phyloP scores from a whole-genome alignment of 1,140 invertebrate genomes.

The Sitobion miscanthi region DNA sequence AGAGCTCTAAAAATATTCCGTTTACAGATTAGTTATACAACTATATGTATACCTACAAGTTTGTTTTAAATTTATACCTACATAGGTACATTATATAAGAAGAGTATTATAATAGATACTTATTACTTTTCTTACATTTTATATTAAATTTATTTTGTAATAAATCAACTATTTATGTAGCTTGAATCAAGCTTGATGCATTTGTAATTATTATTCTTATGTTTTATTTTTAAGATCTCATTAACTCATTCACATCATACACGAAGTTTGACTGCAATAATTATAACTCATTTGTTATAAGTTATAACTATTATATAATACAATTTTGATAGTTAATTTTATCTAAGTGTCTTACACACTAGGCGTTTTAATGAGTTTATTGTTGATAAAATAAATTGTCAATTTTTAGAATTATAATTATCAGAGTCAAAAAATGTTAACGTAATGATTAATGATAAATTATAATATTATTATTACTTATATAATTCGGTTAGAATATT shows the following conservation, averaged over 20 bases:
- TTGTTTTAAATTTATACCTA: too few species aligned
- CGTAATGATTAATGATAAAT: neutral
- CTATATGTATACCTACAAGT: too few species aligned
- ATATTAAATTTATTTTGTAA: neutral
- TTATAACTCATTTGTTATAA: neutral
- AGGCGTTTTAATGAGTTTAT: neutral
- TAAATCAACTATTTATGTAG: neutral
- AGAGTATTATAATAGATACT: neutral
- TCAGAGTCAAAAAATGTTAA: neutral
- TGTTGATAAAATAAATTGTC: constrained; percentile 4
- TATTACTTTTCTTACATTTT: neutral
- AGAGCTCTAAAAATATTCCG: neutral
- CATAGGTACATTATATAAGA: too few species aligned
- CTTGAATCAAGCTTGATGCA: neutral
- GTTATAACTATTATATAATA: neutral
- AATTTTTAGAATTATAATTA: neutral
- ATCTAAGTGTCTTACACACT: neutral
- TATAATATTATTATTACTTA: neutral
- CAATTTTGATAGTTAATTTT: neutral
- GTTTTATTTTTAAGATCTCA: neutral
- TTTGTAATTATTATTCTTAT: too few species aligned
- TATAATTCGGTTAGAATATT: neutral
- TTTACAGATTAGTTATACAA: neutral
- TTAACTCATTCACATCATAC: neutral
- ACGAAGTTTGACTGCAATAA: neutral